Base-by-base conservation (phyloP, 2,113 vertebrate species). In the Rhineura floridana region DNA sequence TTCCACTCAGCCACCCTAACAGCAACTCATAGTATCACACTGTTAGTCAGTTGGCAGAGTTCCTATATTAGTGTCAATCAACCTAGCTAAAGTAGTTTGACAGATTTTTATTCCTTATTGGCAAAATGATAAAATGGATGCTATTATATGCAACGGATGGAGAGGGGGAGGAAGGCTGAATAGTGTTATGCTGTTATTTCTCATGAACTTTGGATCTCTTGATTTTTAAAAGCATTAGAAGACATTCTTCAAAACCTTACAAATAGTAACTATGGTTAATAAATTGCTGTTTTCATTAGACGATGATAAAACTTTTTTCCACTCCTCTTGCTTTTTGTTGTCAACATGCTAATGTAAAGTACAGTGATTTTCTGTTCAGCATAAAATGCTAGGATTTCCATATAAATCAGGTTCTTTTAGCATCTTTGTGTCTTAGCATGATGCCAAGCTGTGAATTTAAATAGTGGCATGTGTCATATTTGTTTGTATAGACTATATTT, bases 391-490 rank as follows among this genome's bases (percentile, higher is more conserved):
- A 90, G 86, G 44, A 91, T 93, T 95, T 94, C 78, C 86, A 91
- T 72, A 94, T 91, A 93, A 96, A 94, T 95, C 88, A 90, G 62
- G 83, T 86, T 85, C 82, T 93, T 94, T 90, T 83, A 92, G 65
- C 88, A 87, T 92, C 44, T 83, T 78, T 90, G 67, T 93, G 6
- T 91, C 81, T 94, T 92, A 88, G 83, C 59, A 88, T 62, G 90
- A 92, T 91, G 87, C 91, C 85, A 93, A 94, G 90, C 89, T 94
- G 87, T 96, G 95, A 94, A 94, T 94, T 93, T 92, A 93, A 96
- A 93, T 11, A 55, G 79, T 46, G 93, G 59, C 86, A 87, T 90
- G 88, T 93, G 91, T 91, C 91, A 91, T 89, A 90, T 88, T 93
- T 95, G 86, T 93, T 89, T 93, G 59, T 87, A 90, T 78, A 89